Conservation (phyloP, 2,113 vertebrate genomes). For the chimpanzee (Pan troglodytes) region NHGRI_mPanTro3-v2.1_pri NC_072398.2:110577001-110577500, state of each 20-base stretch:
- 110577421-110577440: slow-evolving; percentile 47
- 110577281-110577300: slow-evolving; percentile 75
- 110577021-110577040: neutral
- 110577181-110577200: slow-evolving; percentile 74
- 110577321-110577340: slow-evolving; percentile 64
- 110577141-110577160: slow-evolving; percentile 64
- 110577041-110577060: neutral
- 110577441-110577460: slow-evolving; percentile 62
- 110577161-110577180: slow-evolving; percentile 69
- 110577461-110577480: slow-evolving; percentile 56
- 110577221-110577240: slow-evolving; percentile 76
- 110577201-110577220: slow-evolving; percentile 73
- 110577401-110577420: slow-evolving; percentile 52
- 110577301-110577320: slow-evolving; percentile 79
- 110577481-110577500: slow-evolving; percentile 66
- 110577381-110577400: slow-evolving; percentile 75
- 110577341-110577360: slow-evolving; percentile 71
- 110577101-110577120: slow-evolving; percentile 41
- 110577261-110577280: slow-evolving; percentile 80
- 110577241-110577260: slow-evolving; percentile 72
- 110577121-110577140: slow-evolving; percentile 49
- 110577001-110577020: slow-evolving; percentile 17
- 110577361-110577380: slow-evolving; percentile 63
- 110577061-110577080: neutral
- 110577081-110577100: slow-evolving; percentile 21